Evolutionary conservation across 1,140 invertebrate genomes (phyloP).

Genomic region (Glomeris maerens): DNA sequence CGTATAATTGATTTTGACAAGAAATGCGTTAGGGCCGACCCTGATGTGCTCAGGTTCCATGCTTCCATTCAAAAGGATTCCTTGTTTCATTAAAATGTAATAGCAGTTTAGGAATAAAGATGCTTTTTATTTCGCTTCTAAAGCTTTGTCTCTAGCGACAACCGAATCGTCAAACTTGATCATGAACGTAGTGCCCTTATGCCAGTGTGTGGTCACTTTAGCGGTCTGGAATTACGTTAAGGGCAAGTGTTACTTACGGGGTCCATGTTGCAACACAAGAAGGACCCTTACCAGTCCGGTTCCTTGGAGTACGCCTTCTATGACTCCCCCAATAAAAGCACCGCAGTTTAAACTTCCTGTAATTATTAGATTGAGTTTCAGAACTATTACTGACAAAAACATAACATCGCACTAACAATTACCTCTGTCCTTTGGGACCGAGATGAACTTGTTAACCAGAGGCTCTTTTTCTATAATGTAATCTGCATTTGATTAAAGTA

Average conservation of each 20-base stretch:
- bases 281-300: conserved; percentile 79
- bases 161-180: conserved; percentile 95
- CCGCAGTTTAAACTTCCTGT: conserved; percentile 79
- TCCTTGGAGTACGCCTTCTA: conserved; percentile 87
- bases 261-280: conserved; percentile 6
- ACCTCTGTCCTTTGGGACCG: conserved; percentile 93
- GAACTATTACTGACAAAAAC: too few relatives aligned
- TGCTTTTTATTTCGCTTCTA: conserved; percentile 59
- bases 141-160: conserved; percentile 76
- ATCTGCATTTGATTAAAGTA: conserved; percentile 32
- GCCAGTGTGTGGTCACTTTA: conserved; percentile 95
- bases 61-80: conserved; percentile 10
- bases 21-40: conserved; percentile 74
- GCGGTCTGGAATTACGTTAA: conserved; percentile 55
- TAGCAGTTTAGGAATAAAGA: neutral
- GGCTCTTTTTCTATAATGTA: conserved; percentile 98
- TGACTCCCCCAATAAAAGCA: conserved; percentile 94
- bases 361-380: conserved; percentile 8
- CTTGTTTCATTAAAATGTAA: too few relatives aligned
- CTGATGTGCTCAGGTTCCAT: conserved; percentile 73
- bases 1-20: conserved; percentile 74
- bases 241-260: neutral
- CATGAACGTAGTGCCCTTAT: conserved; percentile 98
- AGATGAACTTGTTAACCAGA: conserved; percentile 92
- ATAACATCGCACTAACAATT: neutral